These are phyloP conservation scores for Phasia obesa DNA, from an alignment of 2,888 invertebrate genomes.

Conservation along the genomic window DNA sequence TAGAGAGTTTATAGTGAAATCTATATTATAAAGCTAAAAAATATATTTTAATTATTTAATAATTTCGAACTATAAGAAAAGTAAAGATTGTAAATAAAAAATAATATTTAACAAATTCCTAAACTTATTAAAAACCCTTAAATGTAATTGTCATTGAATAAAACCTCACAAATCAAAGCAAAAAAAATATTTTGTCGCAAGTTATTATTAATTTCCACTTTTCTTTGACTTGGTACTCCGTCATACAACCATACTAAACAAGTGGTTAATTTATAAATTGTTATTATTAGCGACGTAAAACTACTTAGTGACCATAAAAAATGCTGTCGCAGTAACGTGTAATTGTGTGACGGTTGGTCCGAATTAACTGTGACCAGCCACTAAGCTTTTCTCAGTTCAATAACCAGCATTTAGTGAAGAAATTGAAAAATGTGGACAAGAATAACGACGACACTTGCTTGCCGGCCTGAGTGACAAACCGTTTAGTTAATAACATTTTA, in stretches of 20 bases:
- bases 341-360: neutral
- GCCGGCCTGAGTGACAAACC: constrained; percentile 44
- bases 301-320: constrained; percentile 52
- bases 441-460: constrained; percentile 42
- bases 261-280: constrained; percentile 54
- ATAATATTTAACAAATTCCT: no score
- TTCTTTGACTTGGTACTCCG: neutral
- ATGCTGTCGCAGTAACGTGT: neutral
- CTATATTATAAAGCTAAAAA: no score
- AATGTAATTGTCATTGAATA: neutral
- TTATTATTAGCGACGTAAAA: constrained; percentile 57
- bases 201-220: neutral
- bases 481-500: constrained; percentile 47
- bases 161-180: neutral
- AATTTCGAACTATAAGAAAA: no score
- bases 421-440: constrained; percentile 31
- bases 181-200: neutral
- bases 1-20: no score
- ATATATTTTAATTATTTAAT: no score
- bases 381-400: constrained; percentile 62
- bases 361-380: constrained; percentile 49
- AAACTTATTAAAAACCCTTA: no score
- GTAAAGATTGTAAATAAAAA: no score
- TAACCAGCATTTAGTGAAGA: constrained; percentile 51
- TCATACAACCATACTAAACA: constrained; percentile 11